phyloP scores from a whole-genome alignment of 1,140 invertebrate genomes.

The Drosophila setifemur region DNA sequence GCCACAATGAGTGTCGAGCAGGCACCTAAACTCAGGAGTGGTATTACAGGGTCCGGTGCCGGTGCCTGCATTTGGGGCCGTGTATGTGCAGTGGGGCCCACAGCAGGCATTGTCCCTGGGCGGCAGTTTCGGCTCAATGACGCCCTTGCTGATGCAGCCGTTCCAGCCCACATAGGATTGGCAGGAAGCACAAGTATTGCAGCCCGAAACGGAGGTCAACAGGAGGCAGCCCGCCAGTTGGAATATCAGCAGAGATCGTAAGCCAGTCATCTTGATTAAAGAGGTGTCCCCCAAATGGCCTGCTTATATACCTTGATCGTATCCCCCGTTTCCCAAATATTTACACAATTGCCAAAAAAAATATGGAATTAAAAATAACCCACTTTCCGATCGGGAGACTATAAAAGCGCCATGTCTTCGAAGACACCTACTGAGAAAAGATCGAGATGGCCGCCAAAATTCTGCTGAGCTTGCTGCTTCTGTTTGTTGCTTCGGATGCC shows the following conservation, averaged over 20 bases:
- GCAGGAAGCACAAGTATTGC: not conserved
- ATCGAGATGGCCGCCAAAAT: constrained; percentile 15
- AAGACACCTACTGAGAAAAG: constrained; percentile 1
- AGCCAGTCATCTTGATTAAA: constrained; percentile 1
- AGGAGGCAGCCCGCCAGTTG: not conserved
- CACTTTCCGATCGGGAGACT: not conserved
- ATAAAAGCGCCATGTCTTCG: constrained; percentile 1
- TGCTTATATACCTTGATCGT: constrained; percentile 19
- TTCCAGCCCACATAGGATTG: not conserved
- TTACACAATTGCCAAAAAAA: constrained; percentile 25
- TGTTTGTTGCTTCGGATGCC: not conserved
- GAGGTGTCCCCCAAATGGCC: not conserved
- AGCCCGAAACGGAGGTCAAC: not conserved
- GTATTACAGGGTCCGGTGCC: not conserved
- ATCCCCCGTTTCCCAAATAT: not conserved
- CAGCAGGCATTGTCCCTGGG: constrained; percentile 30
- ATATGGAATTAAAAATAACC: constrained; percentile 18
- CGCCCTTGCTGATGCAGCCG: not conserved
- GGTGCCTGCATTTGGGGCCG: not conserved
- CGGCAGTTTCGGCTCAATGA: constrained; percentile 8
- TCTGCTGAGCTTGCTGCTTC: constrained; percentile 12
- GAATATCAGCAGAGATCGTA: constrained; percentile 4
- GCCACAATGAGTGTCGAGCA: constrained; percentile 23
- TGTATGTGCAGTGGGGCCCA: constrained; percentile 3
- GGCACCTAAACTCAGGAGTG: not conserved